A percentile compares a stretch with the other conserved stretches of the same genome.
phyloP scores from a whole-genome alignment of 2,113 vertebrate genomes.

The Nibea albiflora region DNA sequence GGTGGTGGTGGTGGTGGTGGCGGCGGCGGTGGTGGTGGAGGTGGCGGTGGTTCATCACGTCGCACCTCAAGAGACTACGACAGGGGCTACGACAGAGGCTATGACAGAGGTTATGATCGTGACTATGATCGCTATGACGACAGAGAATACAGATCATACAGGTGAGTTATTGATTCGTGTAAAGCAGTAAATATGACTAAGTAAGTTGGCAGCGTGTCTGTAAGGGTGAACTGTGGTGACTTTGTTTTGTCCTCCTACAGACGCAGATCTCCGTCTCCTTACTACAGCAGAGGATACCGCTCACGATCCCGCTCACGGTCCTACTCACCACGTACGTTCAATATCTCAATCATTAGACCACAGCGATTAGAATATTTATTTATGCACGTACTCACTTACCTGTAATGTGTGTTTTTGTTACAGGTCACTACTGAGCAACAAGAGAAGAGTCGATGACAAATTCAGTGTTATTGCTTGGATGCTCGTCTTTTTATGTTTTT shows the following conservation, averaged over 20 bases:
- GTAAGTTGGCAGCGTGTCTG: not conserved
- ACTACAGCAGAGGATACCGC: slow-evolving; percentile 93
- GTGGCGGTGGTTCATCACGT: slow-evolving; percentile 56
- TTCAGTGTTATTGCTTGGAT: slow-evolving; percentile 39
- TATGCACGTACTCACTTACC: not conserved
- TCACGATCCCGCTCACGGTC: slow-evolving; percentile 93
- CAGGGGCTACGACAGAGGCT: slow-evolving; percentile 90
- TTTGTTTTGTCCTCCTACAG: slow-evolving; percentile 69
- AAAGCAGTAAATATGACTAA: not conserved
- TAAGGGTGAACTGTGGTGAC: not conserved
- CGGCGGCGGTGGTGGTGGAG: not conserved
- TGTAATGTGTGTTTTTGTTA: not conserved
- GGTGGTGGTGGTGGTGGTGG: accelerated
- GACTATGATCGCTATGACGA: slow-evolving; percentile 90
- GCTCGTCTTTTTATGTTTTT: slow-evolving; percentile 23
- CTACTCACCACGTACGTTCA: slow-evolving; percentile 94
- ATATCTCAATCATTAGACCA: not conserved
- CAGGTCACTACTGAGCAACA: slow-evolving; percentile 75
- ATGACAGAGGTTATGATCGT: slow-evolving; percentile 85
- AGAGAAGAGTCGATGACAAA: slow-evolving; percentile 5
- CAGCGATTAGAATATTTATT: not conserved
- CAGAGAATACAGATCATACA: slow-evolving; percentile 91
- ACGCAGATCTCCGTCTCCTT: slow-evolving; percentile 92
- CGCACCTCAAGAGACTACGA: slow-evolving; percentile 80
- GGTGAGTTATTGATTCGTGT: slow-evolving; percentile 73